Evolutionary conservation across 2,888 invertebrate genomes (phyloP), one percentile per base, ranked within the genome.

Genomic region (Leptopterna dolabrata): DNA sequence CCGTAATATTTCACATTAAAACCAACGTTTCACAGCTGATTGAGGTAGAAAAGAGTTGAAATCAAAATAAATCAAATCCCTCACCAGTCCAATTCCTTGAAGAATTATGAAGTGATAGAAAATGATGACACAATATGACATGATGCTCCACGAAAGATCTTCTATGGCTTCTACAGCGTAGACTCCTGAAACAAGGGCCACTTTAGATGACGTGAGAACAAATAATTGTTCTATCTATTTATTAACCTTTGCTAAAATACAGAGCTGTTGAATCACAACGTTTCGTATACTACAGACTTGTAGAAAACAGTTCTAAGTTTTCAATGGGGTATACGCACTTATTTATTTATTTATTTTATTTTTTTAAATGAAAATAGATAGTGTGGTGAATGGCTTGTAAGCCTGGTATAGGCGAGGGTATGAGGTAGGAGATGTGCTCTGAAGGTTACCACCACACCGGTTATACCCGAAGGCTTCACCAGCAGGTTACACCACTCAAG

Each of bases 31-130:
- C 14, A 47, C n/a, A n/a, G n/a, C n/a, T n/a, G n/a, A n/a, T n/a
- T 47, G 47, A 13, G 47, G 14, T 47, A 47, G 11, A 47, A 16
- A 16, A 36, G 7, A n/a, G 29, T 16, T 3, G 36, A 29, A 6
- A 1, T 73, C 14, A n/a, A 73, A 29, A 73, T 36, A 73, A 1
- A 11, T n/a, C 6, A 11, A 70, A 19, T 1, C 9, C 94, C 93
- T 94, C 91, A 95, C 95, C 92, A 94, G 91, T 89, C 94, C 94
- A 89, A 94, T 93, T 87, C 93, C 91, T 93, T 96, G 96, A 90
- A 97, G 93, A 89, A 97, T 92, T 89, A 95, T 93, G 91, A 97
- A 98, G 92, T 98, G 97, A 92, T 97, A 98, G 87, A 96, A 92
- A 89, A 96, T 92, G 92, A 96, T 95, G 84, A 96, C 92, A 89